Percentiles rank a stretch among this genome's conserved stretches.
These are phyloP conservation scores for Phymastichus coffea DNA, from an alignment of 1,140 invertebrate species.

Conservation along the genomic window DNA sequence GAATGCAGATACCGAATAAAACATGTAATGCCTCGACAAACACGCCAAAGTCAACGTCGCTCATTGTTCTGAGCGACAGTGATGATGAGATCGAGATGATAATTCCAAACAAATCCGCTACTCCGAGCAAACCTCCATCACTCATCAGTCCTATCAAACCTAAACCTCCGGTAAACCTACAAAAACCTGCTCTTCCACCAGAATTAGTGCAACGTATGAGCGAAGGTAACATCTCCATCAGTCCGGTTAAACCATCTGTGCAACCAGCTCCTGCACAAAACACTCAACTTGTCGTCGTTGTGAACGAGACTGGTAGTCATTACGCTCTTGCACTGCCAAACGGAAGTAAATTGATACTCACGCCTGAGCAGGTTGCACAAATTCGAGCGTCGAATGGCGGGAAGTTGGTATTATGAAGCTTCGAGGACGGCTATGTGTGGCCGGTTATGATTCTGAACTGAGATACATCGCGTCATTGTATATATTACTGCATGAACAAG, in stretches of 20 bases:
- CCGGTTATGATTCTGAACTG: not conserved
- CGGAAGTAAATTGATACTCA: conserved; percentile 52
- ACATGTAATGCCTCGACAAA: not conserved
- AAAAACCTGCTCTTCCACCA: conserved; percentile 36
- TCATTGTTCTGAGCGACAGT: conserved; percentile 51
- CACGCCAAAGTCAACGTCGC: conserved; percentile 39
- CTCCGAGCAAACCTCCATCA: not conserved
- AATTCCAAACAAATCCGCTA: conserved; percentile 38
- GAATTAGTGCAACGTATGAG: conserved; percentile 49
- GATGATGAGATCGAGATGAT: conserved; percentile 56
- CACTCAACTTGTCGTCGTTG: conserved; percentile 51
- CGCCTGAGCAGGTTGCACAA: conserved; percentile 53
- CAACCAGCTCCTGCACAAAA: conserved; percentile 13
- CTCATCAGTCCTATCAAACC: not conserved
- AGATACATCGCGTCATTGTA: not conserved
- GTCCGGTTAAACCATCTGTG: conserved; percentile 42
- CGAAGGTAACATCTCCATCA: conserved; percentile 52
- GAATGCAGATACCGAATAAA: not conserved
- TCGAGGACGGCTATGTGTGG: not conserved
- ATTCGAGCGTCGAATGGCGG: conserved; percentile 53
- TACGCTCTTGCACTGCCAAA: conserved; percentile 51
- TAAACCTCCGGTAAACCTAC: conserved; percentile 18
- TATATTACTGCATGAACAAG: not conserved
- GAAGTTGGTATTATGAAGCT: conserved; percentile 46
- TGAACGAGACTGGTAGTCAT: conserved; percentile 54